Conservation (phyloP, 1,140 invertebrate genomes). For the Drosophila subobscura region DNA sequence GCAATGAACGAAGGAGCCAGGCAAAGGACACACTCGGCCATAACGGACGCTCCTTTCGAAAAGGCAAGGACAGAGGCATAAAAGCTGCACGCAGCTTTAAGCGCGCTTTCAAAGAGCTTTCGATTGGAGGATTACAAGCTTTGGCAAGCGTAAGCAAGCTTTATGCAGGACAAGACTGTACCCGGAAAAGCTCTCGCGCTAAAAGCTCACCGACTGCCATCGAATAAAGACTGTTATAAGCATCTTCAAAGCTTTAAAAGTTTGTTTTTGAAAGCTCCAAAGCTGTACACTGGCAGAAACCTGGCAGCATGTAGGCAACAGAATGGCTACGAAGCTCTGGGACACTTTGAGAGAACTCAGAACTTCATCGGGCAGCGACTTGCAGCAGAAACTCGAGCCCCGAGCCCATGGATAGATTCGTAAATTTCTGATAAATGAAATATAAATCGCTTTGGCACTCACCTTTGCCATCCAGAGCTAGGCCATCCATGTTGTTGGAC, state of each 20-base stretch:
- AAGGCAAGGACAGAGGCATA: too few species aligned
- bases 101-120: background rate
- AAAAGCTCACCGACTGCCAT: background rate
- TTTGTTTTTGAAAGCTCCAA: background rate
- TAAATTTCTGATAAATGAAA: too few species aligned
- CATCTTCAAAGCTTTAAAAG: slow-evolving; percentile 13
- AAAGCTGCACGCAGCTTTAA: slow-evolving; percentile 6
- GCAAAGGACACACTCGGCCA: background rate
- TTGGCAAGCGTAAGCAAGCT: background rate
- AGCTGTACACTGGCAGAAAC: background rate
- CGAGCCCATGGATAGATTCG: too few species aligned
- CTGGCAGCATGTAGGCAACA: too few species aligned
- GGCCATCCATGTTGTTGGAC: slow-evolving; percentile 44
- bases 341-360: too few species aligned
- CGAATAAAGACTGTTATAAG: background rate
- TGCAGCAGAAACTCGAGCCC: too few species aligned
- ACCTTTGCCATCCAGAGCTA: slow-evolving; percentile 75
- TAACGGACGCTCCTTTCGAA: too few species aligned
- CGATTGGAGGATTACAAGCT: slow-evolving; percentile 2
- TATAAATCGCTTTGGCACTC: slow-evolving; percentile 38
- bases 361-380: too few species aligned
- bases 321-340: too few species aligned
- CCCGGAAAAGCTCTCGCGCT: background rate
- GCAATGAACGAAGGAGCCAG: background rate
- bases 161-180: background rate